These are phyloP conservation scores for Andrena hattorfiana DNA, from an alignment of 2,888 invertebrate species.

Conservation along the genomic window DNA sequence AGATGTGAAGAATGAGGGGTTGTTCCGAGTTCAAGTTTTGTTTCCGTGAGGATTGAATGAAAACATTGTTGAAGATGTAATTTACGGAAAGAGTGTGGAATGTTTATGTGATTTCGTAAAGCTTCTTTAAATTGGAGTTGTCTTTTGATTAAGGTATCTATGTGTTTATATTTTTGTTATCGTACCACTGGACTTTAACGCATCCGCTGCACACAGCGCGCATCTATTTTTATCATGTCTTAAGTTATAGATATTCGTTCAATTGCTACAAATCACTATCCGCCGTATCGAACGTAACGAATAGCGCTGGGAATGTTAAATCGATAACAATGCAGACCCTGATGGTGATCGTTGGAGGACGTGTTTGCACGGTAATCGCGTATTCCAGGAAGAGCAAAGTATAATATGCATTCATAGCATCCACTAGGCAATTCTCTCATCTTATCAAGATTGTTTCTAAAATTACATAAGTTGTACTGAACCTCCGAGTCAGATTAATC, in stretches of 20 bases:
- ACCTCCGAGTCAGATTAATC: no score
- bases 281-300: slow-evolving; percentile 31
- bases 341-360: slow-evolving; percentile 1
- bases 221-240: slow-evolving; percentile 27
- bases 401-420: neutral
- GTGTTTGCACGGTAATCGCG: slow-evolving; percentile 7
- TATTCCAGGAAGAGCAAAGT: slow-evolving; percentile 3
- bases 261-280: slow-evolving; percentile 35
- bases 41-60: no score
- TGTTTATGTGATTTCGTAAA: neutral
- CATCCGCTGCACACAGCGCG: neutral
- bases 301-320: slow-evolving; percentile 42
- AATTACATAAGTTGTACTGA: no score
- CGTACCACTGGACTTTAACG: neutral
- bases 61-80: no score
- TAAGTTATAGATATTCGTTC: slow-evolving; percentile 33
- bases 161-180: slow-evolving; percentile 14
- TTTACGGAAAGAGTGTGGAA: neutral
- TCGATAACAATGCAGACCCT: slow-evolving; percentile 13
- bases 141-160: neutral
- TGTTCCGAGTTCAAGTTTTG: no score
- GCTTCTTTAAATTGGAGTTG: neutral
- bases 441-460: slow-evolving; percentile 3
- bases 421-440: neutral
- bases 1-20: no score